phyloP scores from a whole-genome alignment of 2,888 invertebrate species.

The Drosophila phalerata region DNA sequence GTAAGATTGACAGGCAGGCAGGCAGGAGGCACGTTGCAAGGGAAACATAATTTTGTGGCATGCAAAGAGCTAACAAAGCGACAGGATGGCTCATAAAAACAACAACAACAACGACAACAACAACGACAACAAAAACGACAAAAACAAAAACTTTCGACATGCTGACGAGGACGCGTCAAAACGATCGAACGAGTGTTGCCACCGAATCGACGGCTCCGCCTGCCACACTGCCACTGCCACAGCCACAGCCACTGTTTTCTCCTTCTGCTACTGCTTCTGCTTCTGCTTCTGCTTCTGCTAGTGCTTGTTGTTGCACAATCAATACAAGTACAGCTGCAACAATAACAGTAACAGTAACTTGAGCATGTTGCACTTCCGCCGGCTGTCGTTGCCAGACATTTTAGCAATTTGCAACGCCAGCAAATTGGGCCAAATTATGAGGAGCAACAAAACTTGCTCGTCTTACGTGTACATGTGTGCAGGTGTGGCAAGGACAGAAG shows the following conservation, averaged over 20 bases:
- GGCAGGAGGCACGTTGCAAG: constrained; percentile 9
- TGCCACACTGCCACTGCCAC: constrained; percentile 22
- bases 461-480: neutral
- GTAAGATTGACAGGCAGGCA: constrained; percentile 54
- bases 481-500: constrained; percentile 31
- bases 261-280: neutral
- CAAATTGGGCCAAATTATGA: constrained; percentile 81
- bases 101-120: constrained; percentile 30
- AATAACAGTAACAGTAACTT: constrained; percentile 59
- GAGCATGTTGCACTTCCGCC: constrained; percentile 80
- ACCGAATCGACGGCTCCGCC: constrained; percentile 33
- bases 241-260: neutral
- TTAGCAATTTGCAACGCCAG: constrained; percentile 77
- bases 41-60: constrained; percentile 78
- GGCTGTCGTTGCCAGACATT: constrained; percentile 74
- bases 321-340: constrained; percentile 40
- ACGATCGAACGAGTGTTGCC: constrained; percentile 69
- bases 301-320: constrained; percentile 47
- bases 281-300: neutral
- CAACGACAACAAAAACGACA: too few species aligned
- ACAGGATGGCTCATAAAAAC: constrained; percentile 51
- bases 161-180: constrained; percentile 77
- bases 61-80: constrained; percentile 80
- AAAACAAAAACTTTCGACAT: constrained; percentile 62
- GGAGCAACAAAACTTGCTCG: constrained; percentile 43